These are phyloP conservation scores for Orthosia gothica DNA, from an alignment of 2,888 invertebrate genomes.

Conservation along the genomic window DNA sequence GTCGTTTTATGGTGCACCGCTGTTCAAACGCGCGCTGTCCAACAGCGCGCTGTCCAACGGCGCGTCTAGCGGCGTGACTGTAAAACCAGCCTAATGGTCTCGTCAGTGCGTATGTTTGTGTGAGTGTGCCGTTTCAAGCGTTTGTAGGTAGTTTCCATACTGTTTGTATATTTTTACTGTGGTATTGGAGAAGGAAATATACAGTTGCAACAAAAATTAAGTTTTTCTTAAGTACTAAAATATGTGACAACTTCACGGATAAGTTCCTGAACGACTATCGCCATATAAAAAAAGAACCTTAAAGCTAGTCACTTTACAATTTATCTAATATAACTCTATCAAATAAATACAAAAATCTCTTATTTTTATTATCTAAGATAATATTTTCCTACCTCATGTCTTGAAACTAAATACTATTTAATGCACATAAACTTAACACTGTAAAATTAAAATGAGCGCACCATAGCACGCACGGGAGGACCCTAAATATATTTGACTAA, in stretches of 20 bases:
- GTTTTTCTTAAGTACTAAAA: constrained; percentile 88
- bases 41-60: no score
- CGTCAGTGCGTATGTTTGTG: no score
- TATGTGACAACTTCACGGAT: constrained; percentile 82
- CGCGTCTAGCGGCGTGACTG: no score
- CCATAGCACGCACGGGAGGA: constrained; percentile 79
- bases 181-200: constrained; percentile 68
- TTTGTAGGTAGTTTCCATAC: no score
- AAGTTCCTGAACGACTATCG: constrained; percentile 87
- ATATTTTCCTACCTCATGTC: constrained; percentile 90
- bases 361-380: constrained; percentile 88
- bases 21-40: no score
- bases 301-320: constrained; percentile 90
- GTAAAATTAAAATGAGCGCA: constrained; percentile 82
- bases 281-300: constrained; percentile 88
- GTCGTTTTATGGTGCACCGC: no score
- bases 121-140: no score
- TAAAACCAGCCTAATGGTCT: no score
- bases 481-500: constrained; percentile 93
- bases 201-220: constrained; percentile 82
- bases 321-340: constrained; percentile 91
- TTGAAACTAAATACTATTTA: constrained; percentile 89
- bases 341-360: constrained; percentile 92
- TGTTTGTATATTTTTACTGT: no score
- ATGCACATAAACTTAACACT: constrained; percentile 81